phyloP scores from a whole-genome alignment of 2,888 invertebrate genomes.

The Drosophila austrosaltans region DNA sequence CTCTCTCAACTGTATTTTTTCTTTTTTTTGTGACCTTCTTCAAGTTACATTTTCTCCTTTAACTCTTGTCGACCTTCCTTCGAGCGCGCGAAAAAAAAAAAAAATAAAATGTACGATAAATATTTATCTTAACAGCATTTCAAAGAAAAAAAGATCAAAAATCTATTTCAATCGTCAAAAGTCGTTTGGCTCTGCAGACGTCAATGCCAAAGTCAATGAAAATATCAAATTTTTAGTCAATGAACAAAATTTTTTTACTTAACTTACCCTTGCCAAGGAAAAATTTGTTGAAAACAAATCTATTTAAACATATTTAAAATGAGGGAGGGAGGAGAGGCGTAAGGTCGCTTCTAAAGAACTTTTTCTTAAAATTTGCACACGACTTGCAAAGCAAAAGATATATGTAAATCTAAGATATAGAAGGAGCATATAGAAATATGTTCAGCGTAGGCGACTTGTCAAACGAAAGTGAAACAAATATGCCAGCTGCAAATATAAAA shows the following conservation, averaged over 20 bases:
- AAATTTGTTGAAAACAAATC: not conserved
- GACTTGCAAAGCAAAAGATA: conserved; percentile 47
- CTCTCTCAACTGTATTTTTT: not conserved
- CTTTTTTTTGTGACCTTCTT: not conserved
- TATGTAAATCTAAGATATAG: not conserved
- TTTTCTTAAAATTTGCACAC: conserved; percentile 61
- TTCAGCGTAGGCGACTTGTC: conserved; percentile 42
- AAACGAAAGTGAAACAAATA: conserved; percentile 19
- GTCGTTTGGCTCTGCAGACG: conserved; percentile 26
- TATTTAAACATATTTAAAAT: not conserved
- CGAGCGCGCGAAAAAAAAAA: not conserved
- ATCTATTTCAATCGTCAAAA: conserved; percentile 63
- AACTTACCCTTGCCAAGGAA: conserved; percentile 59
- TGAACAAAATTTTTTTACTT: conserved; percentile 45
- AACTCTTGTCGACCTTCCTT: conserved; percentile 1
- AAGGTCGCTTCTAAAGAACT: conserved; percentile 29
- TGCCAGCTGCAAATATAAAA: conserved; percentile 52
- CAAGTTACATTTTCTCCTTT: conserved; percentile 1
- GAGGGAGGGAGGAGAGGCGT: not conserved
- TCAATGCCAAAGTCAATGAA: conserved; percentile 48
- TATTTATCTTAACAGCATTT: not conserved
- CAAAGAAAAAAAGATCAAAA: conserved; percentile 4
- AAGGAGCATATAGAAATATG: conserved; percentile 7
- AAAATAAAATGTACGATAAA: not conserved
- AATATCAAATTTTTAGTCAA: conserved; percentile 44